Evolutionary conservation across 2,113 vertebrate genomes (phyloP).

Genomic region (Cygnus buccinator): DNA sequence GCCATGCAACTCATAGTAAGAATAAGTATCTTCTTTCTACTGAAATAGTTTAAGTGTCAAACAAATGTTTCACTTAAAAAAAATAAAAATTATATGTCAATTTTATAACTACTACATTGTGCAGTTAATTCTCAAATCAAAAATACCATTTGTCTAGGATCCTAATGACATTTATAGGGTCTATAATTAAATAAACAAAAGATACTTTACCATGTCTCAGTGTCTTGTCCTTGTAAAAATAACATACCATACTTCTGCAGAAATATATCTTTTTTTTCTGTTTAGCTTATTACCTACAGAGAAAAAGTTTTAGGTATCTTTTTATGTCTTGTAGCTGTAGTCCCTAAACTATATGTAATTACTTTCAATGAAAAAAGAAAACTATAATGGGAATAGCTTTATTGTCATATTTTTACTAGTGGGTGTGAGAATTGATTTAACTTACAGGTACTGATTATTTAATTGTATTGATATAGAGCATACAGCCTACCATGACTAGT

Average conservation of each 20-base stretch:
- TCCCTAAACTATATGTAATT: constrained; percentile 75
- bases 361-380: constrained; percentile 71
- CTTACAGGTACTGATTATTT: constrained; percentile 84
- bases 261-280: constrained; percentile 51
- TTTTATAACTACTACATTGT: not conserved
- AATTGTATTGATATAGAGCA: constrained; percentile 81
- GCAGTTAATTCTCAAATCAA: constrained; percentile 35
- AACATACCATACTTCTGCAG: constrained; percentile 31
- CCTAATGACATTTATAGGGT: constrained; percentile 34
- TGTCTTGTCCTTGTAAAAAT: constrained; percentile 34
- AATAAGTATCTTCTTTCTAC: not conserved
- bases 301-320: constrained; percentile 73
- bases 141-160: constrained; percentile 20
- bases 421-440: constrained; percentile 81
- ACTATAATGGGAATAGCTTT: constrained; percentile 75
- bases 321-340: constrained; percentile 69
- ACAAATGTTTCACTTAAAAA: not conserved
- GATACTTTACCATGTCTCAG: constrained; percentile 22
- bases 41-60: constrained; percentile 2
- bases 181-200: constrained; percentile 61
- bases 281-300: constrained; percentile 48
- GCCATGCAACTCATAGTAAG: not conserved
- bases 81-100: not conserved
- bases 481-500: constrained; percentile 72
- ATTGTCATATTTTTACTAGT: constrained; percentile 81